phyloP scores from a whole-genome alignment of 2,888 invertebrate genomes.

The Ligdia adustata region DNA sequence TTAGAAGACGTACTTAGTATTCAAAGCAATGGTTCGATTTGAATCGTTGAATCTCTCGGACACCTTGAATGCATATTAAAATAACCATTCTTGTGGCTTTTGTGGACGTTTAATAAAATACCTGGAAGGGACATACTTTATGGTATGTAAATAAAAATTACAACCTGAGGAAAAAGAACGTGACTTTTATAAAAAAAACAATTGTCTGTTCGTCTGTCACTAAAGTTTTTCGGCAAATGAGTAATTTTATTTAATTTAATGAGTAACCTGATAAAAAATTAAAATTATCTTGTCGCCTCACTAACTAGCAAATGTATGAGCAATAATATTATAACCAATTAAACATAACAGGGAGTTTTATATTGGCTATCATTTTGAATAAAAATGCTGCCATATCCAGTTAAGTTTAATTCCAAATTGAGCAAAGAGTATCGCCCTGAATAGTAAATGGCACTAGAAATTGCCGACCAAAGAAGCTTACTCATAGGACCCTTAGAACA shows the following conservation, averaged over 20 bases:
- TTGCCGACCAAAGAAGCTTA: conserved; percentile 48
- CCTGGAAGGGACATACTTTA: no score
- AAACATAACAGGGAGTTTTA: no score
- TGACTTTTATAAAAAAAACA: not conserved
- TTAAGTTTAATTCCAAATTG: conserved; percentile 22
- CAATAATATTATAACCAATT: no score
- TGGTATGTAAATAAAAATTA: no score
- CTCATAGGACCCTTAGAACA: conserved; percentile 22
- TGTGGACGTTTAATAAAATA: no score
- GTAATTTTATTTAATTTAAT: no score
- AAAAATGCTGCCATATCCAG: conserved; percentile 31
- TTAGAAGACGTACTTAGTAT: conserved; percentile 65
- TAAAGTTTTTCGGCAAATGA: no score
- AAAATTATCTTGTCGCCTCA: no score
- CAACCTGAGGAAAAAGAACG: not conserved
- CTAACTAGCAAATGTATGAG: no score
- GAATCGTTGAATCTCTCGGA: conserved; percentile 71
- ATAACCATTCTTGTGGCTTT: conserved; percentile 57
- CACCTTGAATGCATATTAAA: conserved; percentile 78
- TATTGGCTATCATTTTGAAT: no score
- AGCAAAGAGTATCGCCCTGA: conserved; percentile 52
- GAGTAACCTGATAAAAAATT: no score
- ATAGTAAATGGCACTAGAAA: conserved; percentile 63
- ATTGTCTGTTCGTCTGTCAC: no score
- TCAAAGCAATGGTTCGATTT: conserved; percentile 69